A percentile compares a stretch with the other conserved stretches of the same genome.
Conservation (phyloP, 2,797 vertebrate genomes). For the Sarcoramphus papa region DNA sequence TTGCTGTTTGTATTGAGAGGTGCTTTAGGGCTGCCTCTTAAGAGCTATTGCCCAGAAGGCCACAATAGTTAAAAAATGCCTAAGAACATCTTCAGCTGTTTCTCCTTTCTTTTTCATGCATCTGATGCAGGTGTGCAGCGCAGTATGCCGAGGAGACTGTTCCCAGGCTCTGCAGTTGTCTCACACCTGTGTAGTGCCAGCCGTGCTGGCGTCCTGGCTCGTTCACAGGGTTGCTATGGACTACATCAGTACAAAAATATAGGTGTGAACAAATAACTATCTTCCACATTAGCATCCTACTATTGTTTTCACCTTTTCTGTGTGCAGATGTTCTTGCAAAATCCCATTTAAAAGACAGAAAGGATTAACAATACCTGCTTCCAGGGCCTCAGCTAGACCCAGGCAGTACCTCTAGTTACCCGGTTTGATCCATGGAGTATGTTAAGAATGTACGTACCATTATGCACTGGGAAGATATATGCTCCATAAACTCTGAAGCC, state of each 20-base stretch:
- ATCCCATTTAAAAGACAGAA: background rate
- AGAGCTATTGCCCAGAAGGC: background rate
- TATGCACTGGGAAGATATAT: background rate
- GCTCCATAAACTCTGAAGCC: background rate
- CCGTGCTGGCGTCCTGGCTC: background rate
- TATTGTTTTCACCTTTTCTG: background rate
- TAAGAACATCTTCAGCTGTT: background rate
- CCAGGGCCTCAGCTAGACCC: background rate
- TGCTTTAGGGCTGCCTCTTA: background rate
- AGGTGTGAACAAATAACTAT: background rate
- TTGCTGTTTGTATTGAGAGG: background rate
- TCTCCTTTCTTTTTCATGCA: background rate
- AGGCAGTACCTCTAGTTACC: background rate
- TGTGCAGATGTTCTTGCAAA: background rate
- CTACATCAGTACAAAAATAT: background rate
- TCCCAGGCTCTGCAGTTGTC: background rate
- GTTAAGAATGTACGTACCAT: background rate
- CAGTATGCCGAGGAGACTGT: rapidly evolving
- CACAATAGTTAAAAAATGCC: background rate
- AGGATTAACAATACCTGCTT: background rate
- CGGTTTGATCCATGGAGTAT: background rate
- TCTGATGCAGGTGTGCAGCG: background rate
- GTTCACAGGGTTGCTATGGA: background rate
- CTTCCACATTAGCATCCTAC: background rate
- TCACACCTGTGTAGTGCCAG: background rate